Evolutionary conservation across 2,888 invertebrate genomes (phyloP).

Genomic region (Hymenopus coronatus): DNA sequence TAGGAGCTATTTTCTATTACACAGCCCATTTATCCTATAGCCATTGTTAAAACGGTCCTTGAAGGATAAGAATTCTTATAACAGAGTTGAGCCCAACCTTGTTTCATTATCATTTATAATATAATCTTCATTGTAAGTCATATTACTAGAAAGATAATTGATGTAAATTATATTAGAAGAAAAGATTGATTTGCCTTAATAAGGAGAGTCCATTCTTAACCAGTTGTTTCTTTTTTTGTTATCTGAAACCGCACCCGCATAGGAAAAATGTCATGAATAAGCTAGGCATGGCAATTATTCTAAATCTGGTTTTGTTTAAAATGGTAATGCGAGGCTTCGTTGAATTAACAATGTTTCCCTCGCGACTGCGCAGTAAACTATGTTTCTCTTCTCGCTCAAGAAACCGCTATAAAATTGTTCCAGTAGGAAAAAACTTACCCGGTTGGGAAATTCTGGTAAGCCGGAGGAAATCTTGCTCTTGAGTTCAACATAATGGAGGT

Average conservation of each 20-base stretch:
- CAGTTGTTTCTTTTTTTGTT: background rate
- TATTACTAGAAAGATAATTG: background rate
- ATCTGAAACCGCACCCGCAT: background rate
- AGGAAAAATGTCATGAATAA: background rate
- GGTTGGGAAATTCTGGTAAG: background rate
- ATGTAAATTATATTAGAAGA: background rate
- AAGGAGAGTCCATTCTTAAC: background rate
- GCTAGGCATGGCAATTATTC: background rate
- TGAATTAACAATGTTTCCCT: background rate
- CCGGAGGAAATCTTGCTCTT: background rate
- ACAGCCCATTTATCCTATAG: background rate
- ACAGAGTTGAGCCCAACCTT: background rate
- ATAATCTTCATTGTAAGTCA: background rate
- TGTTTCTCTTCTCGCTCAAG: background rate
- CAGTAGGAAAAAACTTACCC: background rate
- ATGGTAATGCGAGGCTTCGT: background rate
- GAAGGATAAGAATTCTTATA: background rate
- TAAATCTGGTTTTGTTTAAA: background rate
- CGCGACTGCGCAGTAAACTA: background rate
- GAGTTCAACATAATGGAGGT: background rate
- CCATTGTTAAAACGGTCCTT: background rate
- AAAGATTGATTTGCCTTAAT: background rate
- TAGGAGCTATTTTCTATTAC: background rate
- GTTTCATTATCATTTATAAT: background rate
- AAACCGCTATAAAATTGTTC: background rate